Conservation (phyloP, 2,113 vertebrate genomes). For the Oreocharis arfaki region DNA sequence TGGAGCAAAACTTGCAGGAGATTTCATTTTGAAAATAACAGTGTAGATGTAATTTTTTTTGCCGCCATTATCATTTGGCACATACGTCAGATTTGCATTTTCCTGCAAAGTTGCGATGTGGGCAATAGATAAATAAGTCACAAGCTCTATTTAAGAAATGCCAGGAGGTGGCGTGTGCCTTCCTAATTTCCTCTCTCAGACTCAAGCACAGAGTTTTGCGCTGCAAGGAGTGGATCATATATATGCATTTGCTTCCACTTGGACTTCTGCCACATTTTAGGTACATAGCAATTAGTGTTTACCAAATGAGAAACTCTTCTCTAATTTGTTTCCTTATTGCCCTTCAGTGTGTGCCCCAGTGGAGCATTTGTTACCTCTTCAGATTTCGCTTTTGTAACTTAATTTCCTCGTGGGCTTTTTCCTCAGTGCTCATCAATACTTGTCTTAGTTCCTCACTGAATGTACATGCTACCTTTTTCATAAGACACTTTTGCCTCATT, state of each 20-base stretch:
- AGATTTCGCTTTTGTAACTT: not conserved
- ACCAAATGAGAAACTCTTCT: not conserved
- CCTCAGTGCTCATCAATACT: not conserved
- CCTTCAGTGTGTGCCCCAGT: not conserved
- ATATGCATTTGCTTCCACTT: not conserved
- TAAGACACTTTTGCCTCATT: not conserved
- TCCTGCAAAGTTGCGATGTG: not conserved
- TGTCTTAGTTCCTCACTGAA: not conserved
- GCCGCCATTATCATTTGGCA: not conserved
- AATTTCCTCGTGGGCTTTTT: not conserved
- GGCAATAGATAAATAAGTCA: not conserved
- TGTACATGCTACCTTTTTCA: not conserved
- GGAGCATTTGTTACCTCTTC: not conserved
- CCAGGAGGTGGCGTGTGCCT: slow-evolving; percentile 48
- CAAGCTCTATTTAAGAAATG: not conserved
- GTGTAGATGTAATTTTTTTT: not conserved
- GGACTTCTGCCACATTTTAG: not conserved
- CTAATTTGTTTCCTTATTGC: not conserved
- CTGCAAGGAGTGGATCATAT: not conserved
- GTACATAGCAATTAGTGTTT: not conserved
- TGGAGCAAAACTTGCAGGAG: not conserved
- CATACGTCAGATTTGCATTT: not conserved
- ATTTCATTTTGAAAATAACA: not conserved
- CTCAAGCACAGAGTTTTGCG: not conserved
- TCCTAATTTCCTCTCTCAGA: not conserved